Base-by-base conservation (phyloP, 1,140 invertebrate genomes). In the Diabrotica undecimpunctata region DNA sequence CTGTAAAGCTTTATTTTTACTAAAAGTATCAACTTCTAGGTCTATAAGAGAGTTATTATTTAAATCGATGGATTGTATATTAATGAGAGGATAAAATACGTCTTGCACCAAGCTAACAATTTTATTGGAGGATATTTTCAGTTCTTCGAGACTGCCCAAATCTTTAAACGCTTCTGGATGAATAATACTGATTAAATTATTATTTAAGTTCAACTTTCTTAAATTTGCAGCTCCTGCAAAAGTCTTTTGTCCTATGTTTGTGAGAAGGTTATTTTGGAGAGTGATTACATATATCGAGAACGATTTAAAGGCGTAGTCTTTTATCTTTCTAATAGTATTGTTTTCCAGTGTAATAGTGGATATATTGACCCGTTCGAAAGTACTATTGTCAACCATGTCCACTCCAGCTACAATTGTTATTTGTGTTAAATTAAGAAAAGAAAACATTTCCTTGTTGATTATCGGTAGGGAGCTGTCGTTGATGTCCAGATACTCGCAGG, bases 61-160 rank as follows among this genome's bases (percentile, higher is more conserved):
- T 9, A 66, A 12, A 13, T 62, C 54, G 14, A 66, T 41, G 13
- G 59, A 55, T 55, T 66, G 53, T 37, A 66, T 13, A 8, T 41
- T 12, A 10, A 7, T 8, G 9, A 53, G 11, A 38, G 53, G 54
- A 11, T 54, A 10, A 12, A 66, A 61, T 14, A 54, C 7, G 35
- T 56, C 9, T 46, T 9, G 10, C 10, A 9, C 8, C 5, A 66
- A 46, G 6, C 6, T 50, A 37, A 14, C 25, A 12, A 66, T 36
- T 46, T 61, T 54, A 46, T 66, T 66, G 35, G 36, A 66, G 11
- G 58, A 61, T 54, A 66, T 14, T 9, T 66, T 57, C 41, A 66
- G 37, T 37, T 50, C 36, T 11, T 56, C 12, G 3, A 66, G 1
- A 38, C 5, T 50, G 0, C 6, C n/a, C 14, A 57, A 50, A 10